These are phyloP conservation scores for Lasiurus borealis DNA, from an alignment of 2,113 vertebrate species.

Conservation along the genomic window DNA sequence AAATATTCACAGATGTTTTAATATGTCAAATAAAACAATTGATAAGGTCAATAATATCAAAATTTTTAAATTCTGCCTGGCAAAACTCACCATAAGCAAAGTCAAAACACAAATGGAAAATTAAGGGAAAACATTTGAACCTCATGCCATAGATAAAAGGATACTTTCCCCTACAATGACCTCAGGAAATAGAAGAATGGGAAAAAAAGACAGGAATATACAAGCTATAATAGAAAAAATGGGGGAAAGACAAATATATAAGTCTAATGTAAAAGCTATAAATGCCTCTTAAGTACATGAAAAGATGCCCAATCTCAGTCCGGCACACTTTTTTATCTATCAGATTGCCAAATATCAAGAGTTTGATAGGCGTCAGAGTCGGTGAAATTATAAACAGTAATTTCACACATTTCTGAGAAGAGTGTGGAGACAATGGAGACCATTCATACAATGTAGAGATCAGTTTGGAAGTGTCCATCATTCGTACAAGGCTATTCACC, in stretches of 20 bases:
- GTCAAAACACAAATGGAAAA: neutral
- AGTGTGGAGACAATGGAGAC: neutral
- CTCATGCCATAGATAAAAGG: neutral
- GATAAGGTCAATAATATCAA: neutral
- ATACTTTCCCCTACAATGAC: neutral
- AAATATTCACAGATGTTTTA: neutral
- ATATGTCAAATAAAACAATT: neutral
- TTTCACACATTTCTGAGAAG: neutral
- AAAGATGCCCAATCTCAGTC: neutral
- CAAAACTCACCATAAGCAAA: neutral
- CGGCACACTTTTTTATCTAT: neutral
- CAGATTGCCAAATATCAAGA: neutral
- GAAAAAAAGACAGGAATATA: neutral
- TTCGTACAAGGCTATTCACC: neutral
- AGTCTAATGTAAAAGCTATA: neutral
- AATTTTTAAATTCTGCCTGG: neutral
- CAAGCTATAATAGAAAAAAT: neutral
- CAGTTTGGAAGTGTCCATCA: neutral
- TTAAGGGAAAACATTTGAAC: neutral
- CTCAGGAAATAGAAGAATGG: neutral
- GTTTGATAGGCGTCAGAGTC: neutral
- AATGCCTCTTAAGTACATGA: neutral
- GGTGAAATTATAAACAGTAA: neutral
- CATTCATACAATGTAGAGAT: neutral
- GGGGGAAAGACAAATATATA: neutral